Conservation (phyloP, 2,888 invertebrate species). For the Hartigia nigra region DNA sequence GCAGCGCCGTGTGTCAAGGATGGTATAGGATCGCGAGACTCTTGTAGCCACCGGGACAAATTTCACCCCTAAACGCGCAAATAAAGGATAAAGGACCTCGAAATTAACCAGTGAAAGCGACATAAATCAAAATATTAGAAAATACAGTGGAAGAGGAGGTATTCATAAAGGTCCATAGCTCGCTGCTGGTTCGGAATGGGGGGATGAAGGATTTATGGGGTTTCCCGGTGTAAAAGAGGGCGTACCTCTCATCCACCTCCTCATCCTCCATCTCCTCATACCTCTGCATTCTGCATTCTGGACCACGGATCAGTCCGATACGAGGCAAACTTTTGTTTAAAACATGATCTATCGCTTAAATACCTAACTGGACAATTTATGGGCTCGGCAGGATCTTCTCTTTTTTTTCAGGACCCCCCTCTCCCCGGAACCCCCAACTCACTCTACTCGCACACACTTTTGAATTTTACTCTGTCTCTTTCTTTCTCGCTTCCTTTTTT, state of each 20-base stretch:
- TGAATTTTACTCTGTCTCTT: conserved; percentile 25
- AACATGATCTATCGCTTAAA: conserved; percentile 65
- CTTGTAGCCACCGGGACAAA: conserved; percentile 43
- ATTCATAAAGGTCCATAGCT: background rate
- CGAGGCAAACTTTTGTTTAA: conserved; percentile 60
- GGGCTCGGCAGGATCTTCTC: conserved; percentile 38
- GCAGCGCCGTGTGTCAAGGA: background rate
- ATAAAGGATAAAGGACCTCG: conserved; percentile 59
- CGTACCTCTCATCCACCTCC: conserved; percentile 39
- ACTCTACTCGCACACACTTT: conserved; percentile 35
- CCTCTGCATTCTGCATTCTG: conserved; percentile 41
- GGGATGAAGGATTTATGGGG: conserved; percentile 63
- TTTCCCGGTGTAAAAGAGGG: conserved; percentile 48
- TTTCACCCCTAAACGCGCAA: conserved; percentile 61
- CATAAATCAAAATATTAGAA: conserved; percentile 65
- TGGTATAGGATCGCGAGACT: background rate
- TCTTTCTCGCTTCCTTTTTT: conserved; percentile 1
- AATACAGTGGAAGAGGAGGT: conserved; percentile 49
- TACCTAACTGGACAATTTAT: conserved; percentile 60
- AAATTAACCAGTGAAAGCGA: conserved; percentile 64
- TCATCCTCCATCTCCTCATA: conserved; percentile 28
- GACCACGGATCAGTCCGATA: conserved; percentile 50
- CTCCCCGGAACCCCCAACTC: conserved; percentile 17
- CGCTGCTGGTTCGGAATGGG: conserved; percentile 14
- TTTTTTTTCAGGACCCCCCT: conserved; percentile 25